phyloP scores from a whole-genome alignment of 2,797 vertebrate species.

The Acridotheres tristis region DNA sequence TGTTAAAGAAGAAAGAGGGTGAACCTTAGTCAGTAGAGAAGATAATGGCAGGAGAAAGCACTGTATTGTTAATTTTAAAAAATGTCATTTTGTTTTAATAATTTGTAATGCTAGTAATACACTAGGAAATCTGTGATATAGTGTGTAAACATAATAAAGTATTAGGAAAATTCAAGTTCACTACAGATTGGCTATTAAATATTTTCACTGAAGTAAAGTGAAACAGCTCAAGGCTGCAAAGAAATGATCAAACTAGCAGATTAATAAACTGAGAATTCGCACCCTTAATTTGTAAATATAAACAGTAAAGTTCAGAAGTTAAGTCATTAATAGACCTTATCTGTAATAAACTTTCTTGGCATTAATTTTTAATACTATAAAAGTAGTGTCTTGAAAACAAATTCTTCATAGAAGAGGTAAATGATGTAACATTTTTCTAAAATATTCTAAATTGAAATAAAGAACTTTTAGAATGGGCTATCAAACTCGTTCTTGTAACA shows the following conservation, averaged over 20 bases:
- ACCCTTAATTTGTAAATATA: slow-evolving; percentile 31
- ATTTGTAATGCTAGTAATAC: not conserved
- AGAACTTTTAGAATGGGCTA: not conserved
- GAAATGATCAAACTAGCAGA: not conserved
- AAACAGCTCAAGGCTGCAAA: slow-evolving; percentile 33
- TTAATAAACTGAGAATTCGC: slow-evolving; percentile 15
- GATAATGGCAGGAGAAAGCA: not conserved
- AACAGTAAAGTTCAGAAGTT: slow-evolving; percentile 14
- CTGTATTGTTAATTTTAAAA: not conserved
- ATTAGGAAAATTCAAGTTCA: not conserved
- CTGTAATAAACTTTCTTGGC: not conserved
- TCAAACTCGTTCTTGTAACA: not conserved
- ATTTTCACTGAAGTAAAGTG: not conserved
- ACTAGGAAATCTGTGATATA: not conserved
- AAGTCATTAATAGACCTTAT: not conserved
- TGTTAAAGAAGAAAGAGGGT: not conserved
- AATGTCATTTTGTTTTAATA: not conserved
- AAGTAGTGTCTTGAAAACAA: not conserved
- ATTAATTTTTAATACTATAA: not conserved
- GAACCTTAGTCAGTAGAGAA: not conserved
- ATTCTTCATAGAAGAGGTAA: not conserved
- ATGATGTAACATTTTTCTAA: not conserved
- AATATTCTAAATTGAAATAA: not conserved
- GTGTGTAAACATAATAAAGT: not conserved
- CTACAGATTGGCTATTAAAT: slow-evolving; percentile 1